Percentiles rank a stretch among this genome's conserved stretches.
Evolutionary conservation across 2,113 vertebrate species (phyloP).

Genomic region (Epinephelus lanceolatus): DNA sequence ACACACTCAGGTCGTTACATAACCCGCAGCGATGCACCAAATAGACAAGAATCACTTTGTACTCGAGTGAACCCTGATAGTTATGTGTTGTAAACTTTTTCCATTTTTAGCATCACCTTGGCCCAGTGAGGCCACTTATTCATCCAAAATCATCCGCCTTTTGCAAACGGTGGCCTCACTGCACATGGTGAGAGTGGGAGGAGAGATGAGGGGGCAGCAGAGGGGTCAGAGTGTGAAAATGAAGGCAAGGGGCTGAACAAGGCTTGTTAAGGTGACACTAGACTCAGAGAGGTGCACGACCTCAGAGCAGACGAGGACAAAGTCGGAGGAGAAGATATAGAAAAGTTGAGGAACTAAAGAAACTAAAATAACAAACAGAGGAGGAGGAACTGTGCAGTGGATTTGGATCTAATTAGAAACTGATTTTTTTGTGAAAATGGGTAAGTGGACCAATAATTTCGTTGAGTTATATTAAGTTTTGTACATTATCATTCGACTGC

Average conservation of each 20-base stretch:
- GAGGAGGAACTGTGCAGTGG: background rate
- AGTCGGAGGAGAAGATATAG: background rate
- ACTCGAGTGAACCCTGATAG: background rate
- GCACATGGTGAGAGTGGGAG: constrained; percentile 56
- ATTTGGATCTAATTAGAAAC: constrained; percentile 5
- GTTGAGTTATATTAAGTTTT: background rate
- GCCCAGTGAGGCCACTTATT: background rate
- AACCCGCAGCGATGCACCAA: background rate
- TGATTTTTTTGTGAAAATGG: constrained; percentile 26
- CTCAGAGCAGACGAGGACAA: constrained; percentile 6
- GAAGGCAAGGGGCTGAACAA: background rate
- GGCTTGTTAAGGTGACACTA: constrained; percentile 21
- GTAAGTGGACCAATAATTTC: constrained; percentile 47
- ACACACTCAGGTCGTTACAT: constrained; percentile 1
- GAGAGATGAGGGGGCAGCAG: constrained; percentile 36
- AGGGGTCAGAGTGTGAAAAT: constrained; percentile 39
- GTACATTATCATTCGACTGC: background rate
- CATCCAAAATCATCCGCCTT: background rate
- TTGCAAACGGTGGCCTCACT: constrained; percentile 11
- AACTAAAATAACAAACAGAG: background rate
- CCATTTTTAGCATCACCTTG: constrained; percentile 35
- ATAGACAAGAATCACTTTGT: background rate
- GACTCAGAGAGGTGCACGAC: background rate
- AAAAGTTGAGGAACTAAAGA: background rate
- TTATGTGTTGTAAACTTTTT: constrained; percentile 5